Base-by-base conservation (phyloP, 2,113 vertebrate genomes). In the Egretta garzetta region DNA sequence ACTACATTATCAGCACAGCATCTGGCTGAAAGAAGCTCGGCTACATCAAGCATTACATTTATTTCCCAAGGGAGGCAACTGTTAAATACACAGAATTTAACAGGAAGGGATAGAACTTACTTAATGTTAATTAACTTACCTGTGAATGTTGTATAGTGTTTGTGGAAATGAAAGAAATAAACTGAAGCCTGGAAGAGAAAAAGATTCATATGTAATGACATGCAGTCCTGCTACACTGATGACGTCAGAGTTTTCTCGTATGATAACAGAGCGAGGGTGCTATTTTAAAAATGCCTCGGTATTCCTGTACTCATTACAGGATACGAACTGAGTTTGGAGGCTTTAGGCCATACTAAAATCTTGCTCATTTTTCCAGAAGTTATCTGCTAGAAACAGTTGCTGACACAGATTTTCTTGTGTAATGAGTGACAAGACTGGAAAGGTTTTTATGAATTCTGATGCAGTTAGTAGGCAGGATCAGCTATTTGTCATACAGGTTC, bases 121-220 rank as follows among this genome's bases (percentile, higher is more conserved):
- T 91, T 56, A 66, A 74, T 56, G 24, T n/a, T 59, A 58, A 73
- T 88, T 72, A 76, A 94, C 93, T 97, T 96, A 97, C 94, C 56
- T 92, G 75, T 95, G 90, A 96, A 98, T 97, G 67, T 98, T 97
- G 92, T 97, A 95, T 6, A 97, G 63, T 24, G 81, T 97, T 93
- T 98, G 97, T 30, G 92, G 97, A 95, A 98, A 88, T 35, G 97
- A 96, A 62, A 98, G 93, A 49, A 95, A 76, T 60, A 96, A n/a
- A 68, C 87, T 96, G 88, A 97, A 98, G 30, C 89, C 95, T 97
- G 89, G 39, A 94, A 97, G 72, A 89, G 88, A 84, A 81, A 45
- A 79, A 87, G 24, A 94, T 74, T 53, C 56, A 45, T 37, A 86
- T 79, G 74, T 75, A 52, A 85, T 91, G 77, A 80, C 56, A 67